Conservation (phyloP, 2,113 vertebrate genomes). For the Nothobranchius furzeri region DNA sequence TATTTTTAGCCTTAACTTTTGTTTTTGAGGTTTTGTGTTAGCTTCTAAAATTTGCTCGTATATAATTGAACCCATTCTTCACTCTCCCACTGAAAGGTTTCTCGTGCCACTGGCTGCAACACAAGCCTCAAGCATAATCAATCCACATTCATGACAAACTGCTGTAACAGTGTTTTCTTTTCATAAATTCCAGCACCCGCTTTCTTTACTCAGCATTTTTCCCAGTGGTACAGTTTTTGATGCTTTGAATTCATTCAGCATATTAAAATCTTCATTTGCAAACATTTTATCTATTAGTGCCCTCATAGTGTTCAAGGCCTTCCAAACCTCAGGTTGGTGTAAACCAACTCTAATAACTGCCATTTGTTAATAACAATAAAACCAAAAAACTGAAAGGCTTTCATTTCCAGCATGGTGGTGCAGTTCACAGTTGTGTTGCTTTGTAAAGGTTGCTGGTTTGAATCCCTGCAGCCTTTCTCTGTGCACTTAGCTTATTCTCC, state of each 20-base stretch:
- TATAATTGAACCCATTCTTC: constrained; percentile 5
- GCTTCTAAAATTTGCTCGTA: constrained; percentile 1
- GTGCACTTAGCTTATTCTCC: too few relatives aligned
- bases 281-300: too few relatives aligned
- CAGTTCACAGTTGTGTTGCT: too few relatives aligned
- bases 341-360: too few relatives aligned
- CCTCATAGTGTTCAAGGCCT: too few relatives aligned
- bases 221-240: not conserved
- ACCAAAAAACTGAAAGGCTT: too few relatives aligned
- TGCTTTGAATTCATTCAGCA: not conserved
- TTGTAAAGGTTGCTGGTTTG: too few relatives aligned
- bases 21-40: not conserved
- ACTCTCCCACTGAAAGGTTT: not conserved
- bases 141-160: not conserved
- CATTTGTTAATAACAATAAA: too few relatives aligned
- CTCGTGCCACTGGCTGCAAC: not conserved
- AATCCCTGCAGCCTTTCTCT: too few relatives aligned
- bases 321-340: too few relatives aligned
- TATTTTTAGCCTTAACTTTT: not conserved
- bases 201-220: not conserved
- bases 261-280: too few relatives aligned
- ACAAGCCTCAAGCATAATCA: constrained; percentile 2
- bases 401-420: too few relatives aligned
- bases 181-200: not conserved
- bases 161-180: not conserved